Percentiles rank a stretch among this genome's conserved stretches.
Conservation (phyloP, 92 coral and sea anemone species). For the Umimayanthus chanpuru region DNA sequence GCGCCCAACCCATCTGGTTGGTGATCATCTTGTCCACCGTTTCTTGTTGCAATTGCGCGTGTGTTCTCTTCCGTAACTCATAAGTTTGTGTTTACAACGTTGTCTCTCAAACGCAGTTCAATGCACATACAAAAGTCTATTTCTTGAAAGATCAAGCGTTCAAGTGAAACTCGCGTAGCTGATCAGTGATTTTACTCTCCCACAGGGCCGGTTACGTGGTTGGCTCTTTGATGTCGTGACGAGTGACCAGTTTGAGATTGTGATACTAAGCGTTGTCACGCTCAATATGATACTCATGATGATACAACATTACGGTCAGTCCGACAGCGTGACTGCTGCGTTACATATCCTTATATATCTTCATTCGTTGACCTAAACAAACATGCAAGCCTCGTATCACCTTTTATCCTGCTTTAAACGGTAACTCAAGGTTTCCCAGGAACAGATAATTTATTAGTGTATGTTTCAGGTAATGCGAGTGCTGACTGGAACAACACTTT, state of each 20-base stretch:
- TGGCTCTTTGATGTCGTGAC: slow-evolving; percentile 78
- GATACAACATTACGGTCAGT: slow-evolving; percentile 82
- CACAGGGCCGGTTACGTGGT: slow-evolving; percentile 76
- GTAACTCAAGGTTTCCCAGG: too few relatives aligned
- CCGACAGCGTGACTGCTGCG: slow-evolving; percentile 55
- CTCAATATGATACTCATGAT: slow-evolving; percentile 88
- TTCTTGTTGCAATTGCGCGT: too few relatives aligned
- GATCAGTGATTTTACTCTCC: neutral
- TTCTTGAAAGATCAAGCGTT: neutral
- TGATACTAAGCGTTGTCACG: slow-evolving; percentile 73
- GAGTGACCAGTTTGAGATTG: slow-evolving; percentile 80
- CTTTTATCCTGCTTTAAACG: neutral
- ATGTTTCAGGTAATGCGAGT: too few relatives aligned
- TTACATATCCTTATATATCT: slow-evolving; percentile 81
- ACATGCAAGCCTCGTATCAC: neutral
- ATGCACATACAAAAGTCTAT: too few relatives aligned
- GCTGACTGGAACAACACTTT: too few relatives aligned
- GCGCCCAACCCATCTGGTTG: too few relatives aligned
- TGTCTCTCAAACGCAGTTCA: too few relatives aligned
- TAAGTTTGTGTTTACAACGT: too few relatives aligned
- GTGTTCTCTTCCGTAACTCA: too few relatives aligned
- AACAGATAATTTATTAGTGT: too few relatives aligned
- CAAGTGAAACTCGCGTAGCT: neutral
- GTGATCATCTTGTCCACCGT: too few relatives aligned
- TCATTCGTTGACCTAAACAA: neutral